Evolutionary conservation across 2,797 vertebrate species (phyloP).

Genomic region (Oryzias dopingdopingensis): DNA sequence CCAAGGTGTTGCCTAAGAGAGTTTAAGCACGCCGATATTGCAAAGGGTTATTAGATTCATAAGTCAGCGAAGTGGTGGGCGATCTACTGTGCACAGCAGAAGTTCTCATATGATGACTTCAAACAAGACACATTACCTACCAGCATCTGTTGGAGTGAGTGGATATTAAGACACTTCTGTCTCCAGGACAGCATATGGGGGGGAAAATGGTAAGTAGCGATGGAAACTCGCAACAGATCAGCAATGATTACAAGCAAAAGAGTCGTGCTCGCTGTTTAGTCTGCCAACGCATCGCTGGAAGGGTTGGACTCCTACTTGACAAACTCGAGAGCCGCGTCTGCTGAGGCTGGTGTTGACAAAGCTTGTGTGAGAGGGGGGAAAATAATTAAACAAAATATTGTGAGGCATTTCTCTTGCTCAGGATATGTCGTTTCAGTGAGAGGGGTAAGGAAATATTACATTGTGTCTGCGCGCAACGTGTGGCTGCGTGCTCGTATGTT

Average conservation of each 20-base stretch:
- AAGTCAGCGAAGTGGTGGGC: slow-evolving; percentile 99
- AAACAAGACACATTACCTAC: slow-evolving; percentile 99
- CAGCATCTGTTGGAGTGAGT: slow-evolving; percentile 99
- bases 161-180: slow-evolving; percentile 99
- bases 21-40: slow-evolving; percentile 97
- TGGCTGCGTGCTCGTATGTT: slow-evolving; percentile 54
- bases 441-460: slow-evolving; percentile 67
- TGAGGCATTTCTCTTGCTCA: slow-evolving; percentile 62
- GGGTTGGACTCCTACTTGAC: slow-evolving; percentile 77
- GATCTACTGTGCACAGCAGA: slow-evolving; percentile 99
- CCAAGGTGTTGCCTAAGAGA: slow-evolving; percentile 90
- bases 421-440: slow-evolving; percentile 69
- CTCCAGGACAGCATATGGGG: slow-evolving; percentile 90
- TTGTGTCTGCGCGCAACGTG: slow-evolving; percentile 67
- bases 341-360: slow-evolving; percentile 68
- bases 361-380: slow-evolving; percentile 63
- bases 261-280: slow-evolving; percentile 78
- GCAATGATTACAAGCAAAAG: slow-evolving; percentile 75
- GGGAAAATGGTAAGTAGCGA: slow-evolving; percentile 95
- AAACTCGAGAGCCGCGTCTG: slow-evolving; percentile 74
- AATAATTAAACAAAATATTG: slow-evolving; percentile 33
- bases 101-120: slow-evolving; percentile 99
- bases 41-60: slow-evolving; percentile 99
- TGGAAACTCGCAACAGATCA: slow-evolving; percentile 71
- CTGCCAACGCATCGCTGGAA: slow-evolving; percentile 70